Evolutionary conservation across 1,140 invertebrate species (phyloP).

Genomic region (Leguminivora glycinivorella): DNA sequence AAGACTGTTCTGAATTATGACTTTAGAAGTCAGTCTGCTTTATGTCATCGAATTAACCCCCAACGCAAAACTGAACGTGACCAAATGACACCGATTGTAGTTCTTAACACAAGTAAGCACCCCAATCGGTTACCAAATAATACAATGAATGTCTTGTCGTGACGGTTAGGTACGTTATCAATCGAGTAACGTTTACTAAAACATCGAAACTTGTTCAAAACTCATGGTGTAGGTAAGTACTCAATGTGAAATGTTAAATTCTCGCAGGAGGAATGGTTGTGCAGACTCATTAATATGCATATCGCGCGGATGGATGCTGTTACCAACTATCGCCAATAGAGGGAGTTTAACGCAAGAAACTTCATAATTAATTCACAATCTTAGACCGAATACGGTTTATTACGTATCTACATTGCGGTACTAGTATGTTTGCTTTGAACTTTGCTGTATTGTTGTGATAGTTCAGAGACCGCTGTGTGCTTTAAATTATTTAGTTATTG

Average conservation of each 20-base stretch:
- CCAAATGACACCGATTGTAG: too few relatives aligned
- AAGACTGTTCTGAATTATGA: too few relatives aligned
- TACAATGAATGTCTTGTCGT: too few relatives aligned
- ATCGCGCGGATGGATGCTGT: constrained; percentile 50
- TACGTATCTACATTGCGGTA: constrained; percentile 40
- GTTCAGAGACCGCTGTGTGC: neutral
- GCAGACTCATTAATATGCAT: constrained; percentile 67
- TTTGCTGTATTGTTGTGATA: constrained; percentile 19
- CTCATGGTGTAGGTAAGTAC: too few relatives aligned
- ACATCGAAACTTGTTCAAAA: too few relatives aligned
- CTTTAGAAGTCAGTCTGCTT: too few relatives aligned
- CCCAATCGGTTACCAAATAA: too few relatives aligned
- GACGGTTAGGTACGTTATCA: too few relatives aligned
- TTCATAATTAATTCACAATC: constrained; percentile 68
- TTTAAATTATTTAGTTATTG: constrained; percentile 14
- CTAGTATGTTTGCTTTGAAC: constrained; percentile 32
- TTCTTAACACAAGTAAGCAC: too few relatives aligned
- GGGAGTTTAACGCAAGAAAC: constrained; percentile 62
- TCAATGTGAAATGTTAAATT: neutral
- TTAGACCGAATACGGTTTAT: constrained; percentile 57
- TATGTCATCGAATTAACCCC: too few relatives aligned
- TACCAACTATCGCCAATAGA: constrained; percentile 54
- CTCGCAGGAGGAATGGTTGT: constrained; percentile 44
- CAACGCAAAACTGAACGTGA: too few relatives aligned
- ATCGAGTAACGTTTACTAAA: too few relatives aligned